Percentiles rank a stretch among this genome's conserved stretches.
These are phyloP conservation scores for Lissonota sp. DNA, from an alignment of 2,888 invertebrate genomes.

Conservation along the genomic window DNA sequence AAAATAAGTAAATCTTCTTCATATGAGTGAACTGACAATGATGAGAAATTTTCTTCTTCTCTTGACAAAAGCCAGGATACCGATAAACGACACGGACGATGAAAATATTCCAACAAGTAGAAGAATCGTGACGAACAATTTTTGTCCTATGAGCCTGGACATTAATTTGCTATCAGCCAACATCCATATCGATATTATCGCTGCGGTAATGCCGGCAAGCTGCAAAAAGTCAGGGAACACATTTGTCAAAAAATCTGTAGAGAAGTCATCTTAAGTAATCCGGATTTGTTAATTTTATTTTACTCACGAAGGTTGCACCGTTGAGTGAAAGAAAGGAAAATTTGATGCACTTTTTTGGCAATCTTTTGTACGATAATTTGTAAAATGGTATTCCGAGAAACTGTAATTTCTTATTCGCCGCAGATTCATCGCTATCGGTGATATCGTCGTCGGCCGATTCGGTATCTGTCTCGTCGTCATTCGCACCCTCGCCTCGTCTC, in stretches of 20 bases:
- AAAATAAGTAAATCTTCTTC: too few relatives aligned
- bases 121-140: slow-evolving; percentile 70
- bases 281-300: neutral
- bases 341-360: slow-evolving; percentile 70
- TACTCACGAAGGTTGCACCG: slow-evolving; percentile 71
- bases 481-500: slow-evolving; percentile 64
- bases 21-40: slow-evolving; percentile 63
- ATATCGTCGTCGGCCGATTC: slow-evolving; percentile 70
- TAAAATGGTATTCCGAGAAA: slow-evolving; percentile 67
- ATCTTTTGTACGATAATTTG: slow-evolving; percentile 67
- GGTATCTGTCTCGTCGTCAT: slow-evolving; percentile 71
- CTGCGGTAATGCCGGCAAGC: slow-evolving; percentile 73
- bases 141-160: slow-evolving; percentile 73
- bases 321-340: slow-evolving; percentile 71
- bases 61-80: slow-evolving; percentile 71
- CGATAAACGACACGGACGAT: slow-evolving; percentile 67
- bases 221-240: slow-evolving; percentile 34
- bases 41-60: slow-evolving; percentile 66
- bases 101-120: slow-evolving; percentile 69
- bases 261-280: neutral
- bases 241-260: neutral
- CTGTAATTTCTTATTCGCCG: slow-evolving; percentile 66
- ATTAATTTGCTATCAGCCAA: slow-evolving; percentile 71
- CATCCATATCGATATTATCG: slow-evolving; percentile 73
- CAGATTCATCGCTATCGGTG: slow-evolving; percentile 71